These are phyloP conservation scores for Epistrophe eligans DNA, from an alignment of 2,888 invertebrate species.

Conservation along the genomic window DNA sequence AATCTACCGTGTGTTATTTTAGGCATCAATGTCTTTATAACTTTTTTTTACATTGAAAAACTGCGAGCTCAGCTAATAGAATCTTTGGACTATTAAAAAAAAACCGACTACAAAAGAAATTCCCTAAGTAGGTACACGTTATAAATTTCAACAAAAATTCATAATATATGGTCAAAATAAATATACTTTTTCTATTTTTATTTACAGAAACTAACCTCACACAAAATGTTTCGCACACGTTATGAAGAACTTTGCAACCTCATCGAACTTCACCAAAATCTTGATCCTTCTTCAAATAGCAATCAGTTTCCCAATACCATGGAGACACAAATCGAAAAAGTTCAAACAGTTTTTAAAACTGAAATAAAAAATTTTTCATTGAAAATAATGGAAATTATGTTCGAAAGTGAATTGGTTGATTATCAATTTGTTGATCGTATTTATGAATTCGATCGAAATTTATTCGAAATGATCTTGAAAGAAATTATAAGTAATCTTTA, in stretches of 20 bases:
- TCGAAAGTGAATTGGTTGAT: neutral
- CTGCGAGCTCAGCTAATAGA: too few species aligned
- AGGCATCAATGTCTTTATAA: too few species aligned
- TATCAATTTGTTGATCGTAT: neutral
- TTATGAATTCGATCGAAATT: neutral
- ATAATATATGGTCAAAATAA: neutral
- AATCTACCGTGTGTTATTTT: too few species aligned
- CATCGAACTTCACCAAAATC: slow-evolving; percentile 2
- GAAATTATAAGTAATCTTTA: neutral
- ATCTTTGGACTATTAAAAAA: too few species aligned
- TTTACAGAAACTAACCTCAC: neutral
- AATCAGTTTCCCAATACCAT: neutral
- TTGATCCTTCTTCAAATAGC: neutral
- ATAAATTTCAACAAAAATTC: neutral
- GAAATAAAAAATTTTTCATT: neutral
- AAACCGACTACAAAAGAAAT: too few species aligned
- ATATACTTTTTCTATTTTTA: neutral
- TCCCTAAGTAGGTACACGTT: neutral
- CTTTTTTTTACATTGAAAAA: too few species aligned
- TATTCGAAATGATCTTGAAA: neutral
- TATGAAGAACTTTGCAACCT: neutral
- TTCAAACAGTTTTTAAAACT: neutral
- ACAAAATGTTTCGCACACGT: slow-evolving; percentile 16
- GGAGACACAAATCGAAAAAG: neutral
- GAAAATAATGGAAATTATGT: neutral